Evolutionary conservation across 1,140 invertebrate species (phyloP), one percentile per base, ranked within the genome.

Genomic region (Tetramorium alpestre): DNA sequence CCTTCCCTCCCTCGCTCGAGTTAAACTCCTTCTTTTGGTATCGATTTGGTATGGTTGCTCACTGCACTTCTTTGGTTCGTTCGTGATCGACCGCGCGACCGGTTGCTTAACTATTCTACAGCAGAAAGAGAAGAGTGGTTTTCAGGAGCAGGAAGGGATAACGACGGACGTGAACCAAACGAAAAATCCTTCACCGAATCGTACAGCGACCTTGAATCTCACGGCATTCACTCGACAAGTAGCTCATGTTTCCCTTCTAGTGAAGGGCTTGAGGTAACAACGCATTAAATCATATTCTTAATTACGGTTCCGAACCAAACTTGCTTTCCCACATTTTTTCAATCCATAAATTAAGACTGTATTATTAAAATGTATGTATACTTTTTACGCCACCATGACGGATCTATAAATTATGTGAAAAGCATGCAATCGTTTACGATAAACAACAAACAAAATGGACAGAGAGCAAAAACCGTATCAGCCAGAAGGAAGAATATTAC

Each of bases 1-100:
- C 56, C 47, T 58, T 11, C 51, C 75, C 38, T 38, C 16, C 54
- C 51, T 38, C 62, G 13, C 73, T 49, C 76, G 38, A 54, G 47
- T 62, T 86, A 64, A 76, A 56, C 67, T 54, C 41, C 72, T 80
- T 78, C 77, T 91, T 91, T 91, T 91, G 87, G 90, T 91, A 91
- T 88, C 67, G 65, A 87, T 91, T 90, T 91, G 89, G 90, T 90
- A 88, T 91, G 82, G 90, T 90, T 90, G 77, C 72, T 64, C 86
- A 87, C 89, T 73, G 65, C 80, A 85, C 86, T 87, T 64, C 89
- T 90, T 80, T 85, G 77, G 77, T 90, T 73, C 65, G 75, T 85
- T 88, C 60, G 70, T 69, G 77, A 77, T 69, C 65, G 85, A 86
- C 13, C 75, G 64, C 73, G 41, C 82, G 72, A 87, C 77, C 86